These are phyloP conservation scores for Mastomys natalensis DNA, from an alignment of 2,113 vertebrate species.

Conservation along the genomic window DNA sequence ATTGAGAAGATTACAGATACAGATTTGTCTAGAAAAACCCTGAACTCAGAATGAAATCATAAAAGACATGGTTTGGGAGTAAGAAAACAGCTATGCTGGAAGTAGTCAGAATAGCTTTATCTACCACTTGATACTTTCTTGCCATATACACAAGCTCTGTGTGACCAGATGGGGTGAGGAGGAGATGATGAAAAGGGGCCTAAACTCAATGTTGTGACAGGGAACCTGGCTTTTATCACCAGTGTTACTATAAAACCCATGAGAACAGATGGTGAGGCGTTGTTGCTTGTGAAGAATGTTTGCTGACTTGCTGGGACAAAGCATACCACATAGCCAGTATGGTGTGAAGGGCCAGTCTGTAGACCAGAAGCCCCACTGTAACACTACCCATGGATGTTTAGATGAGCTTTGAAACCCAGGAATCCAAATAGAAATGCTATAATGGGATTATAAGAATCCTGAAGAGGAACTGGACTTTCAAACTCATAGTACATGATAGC, in stretches of 20 bases:
- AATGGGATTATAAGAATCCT: neutral
- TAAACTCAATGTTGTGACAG: neutral
- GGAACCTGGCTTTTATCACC: neutral
- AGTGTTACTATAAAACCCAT: neutral
- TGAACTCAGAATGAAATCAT: neutral
- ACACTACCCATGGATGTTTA: neutral
- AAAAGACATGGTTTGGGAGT: neutral
- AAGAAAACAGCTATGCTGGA: neutral
- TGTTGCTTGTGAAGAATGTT: neutral
- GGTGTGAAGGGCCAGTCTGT: neutral
- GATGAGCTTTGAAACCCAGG: neutral
- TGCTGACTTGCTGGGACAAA: neutral
- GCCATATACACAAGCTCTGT: neutral
- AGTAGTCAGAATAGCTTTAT: neutral
- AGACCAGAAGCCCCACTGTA: neutral
- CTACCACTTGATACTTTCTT: neutral
- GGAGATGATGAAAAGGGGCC: slow-evolving; percentile 8
- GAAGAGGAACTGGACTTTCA: neutral
- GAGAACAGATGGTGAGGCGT: neutral
- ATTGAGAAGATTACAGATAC: neutral
- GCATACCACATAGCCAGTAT: neutral
- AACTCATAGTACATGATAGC: neutral
- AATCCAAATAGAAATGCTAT: neutral
- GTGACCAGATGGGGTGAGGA: neutral
- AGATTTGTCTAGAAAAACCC: neutral